Evolutionary conservation across 2,113 vertebrate species (phyloP).

Genomic region (Seriola rivoliana): DNA sequence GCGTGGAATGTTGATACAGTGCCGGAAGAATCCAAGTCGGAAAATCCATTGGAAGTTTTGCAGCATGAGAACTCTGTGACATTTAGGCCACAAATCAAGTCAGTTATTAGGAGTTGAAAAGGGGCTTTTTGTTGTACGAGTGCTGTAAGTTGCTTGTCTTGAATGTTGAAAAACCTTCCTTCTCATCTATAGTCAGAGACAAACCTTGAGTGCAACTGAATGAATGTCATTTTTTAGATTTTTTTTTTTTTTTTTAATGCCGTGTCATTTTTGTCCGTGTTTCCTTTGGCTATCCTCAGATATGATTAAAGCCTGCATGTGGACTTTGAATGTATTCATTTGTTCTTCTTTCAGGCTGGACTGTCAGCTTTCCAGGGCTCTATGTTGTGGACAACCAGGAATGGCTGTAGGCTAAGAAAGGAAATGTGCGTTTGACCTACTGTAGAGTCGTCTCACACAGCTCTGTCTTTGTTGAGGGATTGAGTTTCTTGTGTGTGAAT

Average conservation of each 20-base stretch:
- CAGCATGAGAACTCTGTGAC: slow-evolving; percentile 62
- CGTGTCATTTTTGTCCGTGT: not conserved
- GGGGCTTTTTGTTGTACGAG: slow-evolving; percentile 42
- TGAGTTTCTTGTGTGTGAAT: slow-evolving; percentile 54
- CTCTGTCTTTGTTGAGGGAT: slow-evolving; percentile 45
- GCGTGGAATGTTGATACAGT: slow-evolving; percentile 56
- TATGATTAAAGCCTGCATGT: slow-evolving; percentile 19
- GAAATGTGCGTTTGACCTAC: slow-evolving; percentile 42
- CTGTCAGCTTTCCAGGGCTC: slow-evolving; percentile 24
- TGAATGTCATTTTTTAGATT: slow-evolving; percentile 9
- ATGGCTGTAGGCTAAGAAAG: slow-evolving; percentile 48
- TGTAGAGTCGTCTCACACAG: slow-evolving; percentile 28
- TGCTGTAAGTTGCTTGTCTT: slow-evolving; percentile 21
- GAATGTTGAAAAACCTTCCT: slow-evolving; percentile 15
- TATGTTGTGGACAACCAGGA: slow-evolving; percentile 25
- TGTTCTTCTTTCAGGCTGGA: slow-evolving; percentile 31
- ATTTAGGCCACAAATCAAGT: slow-evolving; percentile 51
- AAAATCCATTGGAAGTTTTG: slow-evolving; percentile 47
- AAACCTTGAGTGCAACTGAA: slow-evolving; percentile 5
- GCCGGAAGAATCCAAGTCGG: slow-evolving; percentile 38
- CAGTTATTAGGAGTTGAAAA: slow-evolving; percentile 24
- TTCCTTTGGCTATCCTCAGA: not conserved
- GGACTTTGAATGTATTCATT: slow-evolving; percentile 29
- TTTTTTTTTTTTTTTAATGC: not conserved
- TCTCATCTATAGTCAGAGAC: not conserved